phyloP scores from a whole-genome alignment of 1,140 invertebrate genomes.

The Araneus ventricosus region DNA sequence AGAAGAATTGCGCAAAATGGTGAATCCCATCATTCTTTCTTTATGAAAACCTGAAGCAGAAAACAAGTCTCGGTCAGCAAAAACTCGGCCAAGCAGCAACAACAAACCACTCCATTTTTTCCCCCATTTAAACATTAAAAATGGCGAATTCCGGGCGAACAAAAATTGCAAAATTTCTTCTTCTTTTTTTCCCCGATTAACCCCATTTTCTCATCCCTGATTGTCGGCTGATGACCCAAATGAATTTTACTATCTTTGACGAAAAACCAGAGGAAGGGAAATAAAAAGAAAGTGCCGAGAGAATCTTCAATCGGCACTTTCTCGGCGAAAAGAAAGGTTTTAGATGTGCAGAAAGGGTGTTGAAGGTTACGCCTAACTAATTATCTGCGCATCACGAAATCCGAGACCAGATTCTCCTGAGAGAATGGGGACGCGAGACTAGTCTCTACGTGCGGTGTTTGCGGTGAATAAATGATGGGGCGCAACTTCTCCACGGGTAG shows the following conservation, averaged over 20 bases:
- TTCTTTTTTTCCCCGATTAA: background rate
- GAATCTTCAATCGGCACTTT: background rate
- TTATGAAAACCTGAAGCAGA: background rate
- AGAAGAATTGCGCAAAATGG: background rate
- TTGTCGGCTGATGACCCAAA: constrained; percentile 30
- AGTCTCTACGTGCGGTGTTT: constrained; percentile 14
- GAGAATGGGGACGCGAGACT: background rate
- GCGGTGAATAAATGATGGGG: constrained; percentile 56
- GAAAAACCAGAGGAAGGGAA: background rate
- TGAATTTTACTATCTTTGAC: constrained; percentile 10
- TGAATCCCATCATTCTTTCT: background rate
- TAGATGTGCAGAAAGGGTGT: constrained; percentile 23
- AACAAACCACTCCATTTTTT: background rate
- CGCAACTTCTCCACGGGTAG: constrained; percentile 20
- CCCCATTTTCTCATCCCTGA: background rate
- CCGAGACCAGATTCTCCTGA: constrained; percentile 27
- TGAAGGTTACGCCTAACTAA: constrained; percentile 48
- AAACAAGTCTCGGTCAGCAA: background rate
- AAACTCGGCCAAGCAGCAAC: background rate
- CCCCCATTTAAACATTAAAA: background rate
- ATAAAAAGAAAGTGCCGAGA: background rate
- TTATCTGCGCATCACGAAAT: constrained; percentile 20
- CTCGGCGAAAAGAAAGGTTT: background rate
- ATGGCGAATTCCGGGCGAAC: too few relatives aligned
- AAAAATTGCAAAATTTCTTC: constrained; percentile 1